Conservation (phyloP, 1,140 invertebrate species). For the Parapsyche elsis region DNA sequence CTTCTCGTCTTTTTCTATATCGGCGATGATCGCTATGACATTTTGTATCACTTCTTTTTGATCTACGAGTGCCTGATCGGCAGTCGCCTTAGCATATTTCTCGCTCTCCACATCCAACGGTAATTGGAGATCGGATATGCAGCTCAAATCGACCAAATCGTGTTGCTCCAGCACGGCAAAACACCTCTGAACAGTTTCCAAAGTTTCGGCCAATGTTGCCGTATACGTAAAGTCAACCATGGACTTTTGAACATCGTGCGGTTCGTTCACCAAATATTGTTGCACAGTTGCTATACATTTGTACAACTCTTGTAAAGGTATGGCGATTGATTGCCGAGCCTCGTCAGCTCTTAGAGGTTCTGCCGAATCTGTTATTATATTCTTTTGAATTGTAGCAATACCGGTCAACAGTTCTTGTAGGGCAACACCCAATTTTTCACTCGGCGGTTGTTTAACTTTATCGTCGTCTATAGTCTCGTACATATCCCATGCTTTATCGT, state of each 20-base stretch:
- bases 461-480: conserved; percentile 28
- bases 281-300: conserved; percentile 61
- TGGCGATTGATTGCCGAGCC: conserved; percentile 56
- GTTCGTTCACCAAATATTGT: conserved; percentile 55
- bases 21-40: conserved; percentile 38
- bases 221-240: conserved; percentile 52
- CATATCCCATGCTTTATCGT: conserved; percentile 55
- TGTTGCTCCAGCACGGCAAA: conserved; percentile 56
- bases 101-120: conserved; percentile 35
- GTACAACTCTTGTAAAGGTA: conserved; percentile 62
- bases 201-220: conserved; percentile 52
- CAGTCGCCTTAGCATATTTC: conserved; percentile 48
- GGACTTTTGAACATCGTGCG: conserved; percentile 50
- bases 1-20: conserved; percentile 40
- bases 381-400: conserved; percentile 51
- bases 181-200: conserved; percentile 56
- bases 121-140: conserved; percentile 47
- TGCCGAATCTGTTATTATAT: conserved; percentile 36
- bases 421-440: conserved; percentile 38
- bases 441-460: background rate
- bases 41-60: conserved; percentile 49
- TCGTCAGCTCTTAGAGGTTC: conserved; percentile 9
- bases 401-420: conserved; percentile 52
- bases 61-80: conserved; percentile 44
- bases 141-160: conserved; percentile 49